phyloP scores from a whole-genome alignment of 2,888 invertebrate species.

The Drosophila cognata region DNA sequence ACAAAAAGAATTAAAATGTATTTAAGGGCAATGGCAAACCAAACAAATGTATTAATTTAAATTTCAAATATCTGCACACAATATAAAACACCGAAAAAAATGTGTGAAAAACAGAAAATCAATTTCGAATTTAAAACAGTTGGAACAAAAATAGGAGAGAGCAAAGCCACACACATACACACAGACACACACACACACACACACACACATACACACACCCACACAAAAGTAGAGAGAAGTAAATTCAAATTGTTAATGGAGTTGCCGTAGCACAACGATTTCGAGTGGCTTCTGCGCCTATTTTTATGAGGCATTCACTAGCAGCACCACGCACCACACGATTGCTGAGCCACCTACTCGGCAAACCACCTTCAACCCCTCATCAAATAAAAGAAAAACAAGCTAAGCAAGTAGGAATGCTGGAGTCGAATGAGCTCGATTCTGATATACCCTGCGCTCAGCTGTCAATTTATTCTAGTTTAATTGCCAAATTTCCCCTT shows the following conservation, averaged over 20 bases:
- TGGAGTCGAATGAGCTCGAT: background rate
- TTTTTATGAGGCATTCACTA: slow-evolving; percentile 51
- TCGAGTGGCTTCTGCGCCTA: slow-evolving; percentile 50
- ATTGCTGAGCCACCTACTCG: background rate
- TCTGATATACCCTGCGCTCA: background rate
- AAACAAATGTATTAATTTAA: slow-evolving; percentile 39
- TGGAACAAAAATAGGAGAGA: slow-evolving; percentile 5
- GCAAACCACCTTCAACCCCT: background rate
- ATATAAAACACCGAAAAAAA: slow-evolving; percentile 8
- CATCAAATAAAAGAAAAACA: slow-evolving; percentile 7
- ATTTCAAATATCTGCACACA: slow-evolving; percentile 35
- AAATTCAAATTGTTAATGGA: slow-evolving; percentile 56
- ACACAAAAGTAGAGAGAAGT: slow-evolving; percentile 3
- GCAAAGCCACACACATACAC: background rate
- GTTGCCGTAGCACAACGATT: slow-evolving; percentile 37
- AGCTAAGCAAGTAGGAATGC: background rate
- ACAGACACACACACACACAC: background rate
- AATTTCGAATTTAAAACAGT: slow-evolving; percentile 58
- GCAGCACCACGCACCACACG: slow-evolving; percentile 42
- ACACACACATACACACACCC: background rate
- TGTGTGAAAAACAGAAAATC: slow-evolving; percentile 40
- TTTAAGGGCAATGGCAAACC: slow-evolving; percentile 11
- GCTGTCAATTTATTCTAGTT: background rate
- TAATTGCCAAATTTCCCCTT: background rate
- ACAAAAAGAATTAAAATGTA: slow-evolving; percentile 4